Percentiles rank a stretch among this genome's conserved stretches.
phyloP scores from a whole-genome alignment of 2,888 invertebrate genomes.

The Lypha dubia region DNA sequence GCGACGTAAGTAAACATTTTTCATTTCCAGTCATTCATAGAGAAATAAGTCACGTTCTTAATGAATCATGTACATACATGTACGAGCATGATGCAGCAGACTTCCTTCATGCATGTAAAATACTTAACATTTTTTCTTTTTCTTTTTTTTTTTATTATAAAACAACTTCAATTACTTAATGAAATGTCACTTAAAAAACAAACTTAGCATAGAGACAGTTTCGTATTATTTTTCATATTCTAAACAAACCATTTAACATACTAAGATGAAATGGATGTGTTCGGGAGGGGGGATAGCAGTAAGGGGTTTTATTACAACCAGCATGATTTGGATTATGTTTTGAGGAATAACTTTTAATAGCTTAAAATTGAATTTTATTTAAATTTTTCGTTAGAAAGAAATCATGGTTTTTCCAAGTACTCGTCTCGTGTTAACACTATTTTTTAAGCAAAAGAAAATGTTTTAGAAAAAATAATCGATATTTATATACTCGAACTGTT shows the following conservation, averaged over 20 bases:
- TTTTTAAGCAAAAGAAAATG: background rate
- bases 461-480: conserved; percentile 51
- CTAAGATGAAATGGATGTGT: background rate
- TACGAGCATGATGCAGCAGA: conserved; percentile 34
- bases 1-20: conserved; percentile 72
- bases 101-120: conserved; percentile 41
- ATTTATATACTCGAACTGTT: conserved; percentile 19
- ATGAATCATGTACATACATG: conserved; percentile 75
- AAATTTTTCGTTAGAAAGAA: conserved; percentile 9
- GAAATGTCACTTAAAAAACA: conserved; percentile 61
- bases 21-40: conserved; percentile 62
- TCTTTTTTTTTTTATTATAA: too few species aligned
- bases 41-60: conserved; percentile 72
- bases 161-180: conserved; percentile 66
- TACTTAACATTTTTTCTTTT: conserved; percentile 50
- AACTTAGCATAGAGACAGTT: conserved; percentile 54
- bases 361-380: conserved; percentile 1
- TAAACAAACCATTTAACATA: conserved; percentile 45
- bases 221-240: conserved; percentile 32
- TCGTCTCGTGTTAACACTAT: conserved; percentile 1
- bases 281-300: background rate
- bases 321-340: conserved; percentile 46
- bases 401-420: background rate
- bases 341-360: conserved; percentile 5
- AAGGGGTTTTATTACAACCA: conserved; percentile 46